Evolutionary conservation across 1,140 invertebrate genomes (phyloP), one percentile per base, ranked within the genome.

Genomic region (Bombus haemorrhoidalis): DNA sequence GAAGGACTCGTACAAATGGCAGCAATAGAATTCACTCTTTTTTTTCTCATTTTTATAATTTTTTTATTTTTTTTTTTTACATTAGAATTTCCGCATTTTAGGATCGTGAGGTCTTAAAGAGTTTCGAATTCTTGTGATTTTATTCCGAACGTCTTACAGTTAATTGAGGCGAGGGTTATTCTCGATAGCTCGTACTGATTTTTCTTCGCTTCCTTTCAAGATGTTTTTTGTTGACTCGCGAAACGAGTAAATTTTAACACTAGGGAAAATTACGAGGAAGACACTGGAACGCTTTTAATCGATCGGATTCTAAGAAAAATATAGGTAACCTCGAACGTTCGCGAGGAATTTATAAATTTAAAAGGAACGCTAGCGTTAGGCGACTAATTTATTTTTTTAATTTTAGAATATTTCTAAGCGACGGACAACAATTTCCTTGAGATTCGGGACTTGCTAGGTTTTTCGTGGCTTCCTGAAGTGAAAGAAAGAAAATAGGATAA

Each of bases 261-360:
- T 28, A 32, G 37, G 18, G 25, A 28, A 32, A 37, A 32, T n/a
- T 32, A 8, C 34, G 25, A 10, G 53, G 15, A 18, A 41, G 34
- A 62, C 28, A 41, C 25, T 18, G 25, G 73, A 39, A 39, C 15
- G 47, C 57, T 77, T 77, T 77, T 57, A 53, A 37, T n/a, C 66
- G 78, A 59, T 73, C 68, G 22, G 28, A 34, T 37, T 12, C 9
- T 64, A 34, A 28, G 28, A 37, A 39, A 37, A n/a, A 39, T 34
- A 18, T 22, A 53, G 15, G 4, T 39, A 66, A 28, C 25, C n/a
- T 32, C 34, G 34, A 34, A 6, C 15, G n/a, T 66, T 76, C 34
- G 64, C 39, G n/a, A 28, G 39, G n/a, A 41, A 68, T 41, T 83
- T 64, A 64, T 62, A 75, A 82, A 64, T 82, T 47, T 15, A 12